A percentile compares a stretch with the other conserved stretches of the same genome.
Conservation (phyloP, 2,888 invertebrate species). For the Cyaniris semiargus region DNA sequence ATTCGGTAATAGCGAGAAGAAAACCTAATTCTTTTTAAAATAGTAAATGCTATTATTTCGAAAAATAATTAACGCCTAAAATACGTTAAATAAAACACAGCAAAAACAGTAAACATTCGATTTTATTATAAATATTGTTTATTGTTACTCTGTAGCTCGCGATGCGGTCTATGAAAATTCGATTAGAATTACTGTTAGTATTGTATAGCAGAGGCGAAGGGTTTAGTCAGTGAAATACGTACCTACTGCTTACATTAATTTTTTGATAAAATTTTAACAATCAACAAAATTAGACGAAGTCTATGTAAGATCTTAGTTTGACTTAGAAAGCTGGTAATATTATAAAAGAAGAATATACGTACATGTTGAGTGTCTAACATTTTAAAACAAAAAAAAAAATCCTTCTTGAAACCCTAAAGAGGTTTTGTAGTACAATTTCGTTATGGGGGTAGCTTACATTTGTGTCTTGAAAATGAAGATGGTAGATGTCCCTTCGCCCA, state of each 20-base stretch:
- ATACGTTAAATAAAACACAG: slow-evolving; percentile 57
- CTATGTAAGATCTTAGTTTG: neutral
- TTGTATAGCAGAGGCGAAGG: slow-evolving; percentile 15
- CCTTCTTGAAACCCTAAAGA: too few relatives aligned
- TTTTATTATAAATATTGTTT: slow-evolving; percentile 78
- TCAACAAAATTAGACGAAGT: neutral
- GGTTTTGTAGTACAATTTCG: neutral
- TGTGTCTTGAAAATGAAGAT: neutral
- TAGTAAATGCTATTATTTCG: too few relatives aligned
- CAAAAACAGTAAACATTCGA: slow-evolving; percentile 75
- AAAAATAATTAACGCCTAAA: neutral
- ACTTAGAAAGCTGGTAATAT: too few relatives aligned
- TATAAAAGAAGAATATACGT: too few relatives aligned
- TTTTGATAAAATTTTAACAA: neutral
- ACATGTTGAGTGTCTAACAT: too few relatives aligned
- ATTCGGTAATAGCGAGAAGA: too few relatives aligned
- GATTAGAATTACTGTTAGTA: slow-evolving; percentile 13
- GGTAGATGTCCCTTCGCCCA: neutral
- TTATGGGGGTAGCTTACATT: neutral
- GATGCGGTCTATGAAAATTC: slow-evolving; percentile 58
- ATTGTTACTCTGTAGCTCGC: slow-evolving; percentile 75
- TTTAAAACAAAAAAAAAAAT: neutral
- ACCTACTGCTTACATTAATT: neutral
- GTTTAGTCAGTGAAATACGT: neutral
- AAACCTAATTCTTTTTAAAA: too few relatives aligned